Evolutionary conservation across 2,888 invertebrate species (phyloP).

Genomic region (Melanchra persicariae): DNA sequence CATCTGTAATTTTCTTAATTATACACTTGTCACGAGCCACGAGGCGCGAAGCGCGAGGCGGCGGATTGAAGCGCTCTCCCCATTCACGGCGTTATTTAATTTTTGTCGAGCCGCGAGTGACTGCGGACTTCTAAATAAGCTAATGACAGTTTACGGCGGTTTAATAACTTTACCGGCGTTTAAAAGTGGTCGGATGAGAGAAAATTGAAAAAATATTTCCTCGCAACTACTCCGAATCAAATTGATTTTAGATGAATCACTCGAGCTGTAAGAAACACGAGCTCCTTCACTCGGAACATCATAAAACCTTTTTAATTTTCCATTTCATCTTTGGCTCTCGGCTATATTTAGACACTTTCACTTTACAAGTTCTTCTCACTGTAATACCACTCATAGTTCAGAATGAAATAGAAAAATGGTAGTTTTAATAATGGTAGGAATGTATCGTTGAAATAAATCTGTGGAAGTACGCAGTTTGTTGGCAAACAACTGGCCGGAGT

Average conservation of each 20-base stretch:
- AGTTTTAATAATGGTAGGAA: constrained; percentile 47
- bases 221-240: constrained; percentile 15
- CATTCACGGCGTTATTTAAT: constrained; percentile 66
- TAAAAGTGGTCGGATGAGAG: constrained; percentile 13
- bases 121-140: constrained; percentile 56
- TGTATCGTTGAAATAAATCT: constrained; percentile 55
- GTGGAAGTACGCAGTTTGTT: constrained; percentile 47
- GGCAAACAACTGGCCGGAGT: constrained; percentile 49
- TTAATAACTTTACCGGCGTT: constrained; percentile 50
- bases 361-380: constrained; percentile 33
- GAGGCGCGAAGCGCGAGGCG: constrained; percentile 33
- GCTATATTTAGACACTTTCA: constrained; percentile 36
- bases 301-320: constrained; percentile 51
- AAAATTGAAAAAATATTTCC: constrained; percentile 45
- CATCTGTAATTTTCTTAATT: constrained; percentile 80
- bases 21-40: constrained; percentile 69
- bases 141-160: constrained; percentile 54
- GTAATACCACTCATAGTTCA: constrained; percentile 26
- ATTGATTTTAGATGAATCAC: constrained; percentile 41
- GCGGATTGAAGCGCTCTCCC: constrained; percentile 56
- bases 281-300: constrained; percentile 26
- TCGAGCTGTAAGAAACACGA: constrained; percentile 21
- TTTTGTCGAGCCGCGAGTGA: constrained; percentile 44
- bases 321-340: constrained; percentile 28
- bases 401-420: constrained; percentile 22